phyloP scores from a whole-genome alignment of 2,113 vertebrate species.

The Malurus cyaneus region DNA sequence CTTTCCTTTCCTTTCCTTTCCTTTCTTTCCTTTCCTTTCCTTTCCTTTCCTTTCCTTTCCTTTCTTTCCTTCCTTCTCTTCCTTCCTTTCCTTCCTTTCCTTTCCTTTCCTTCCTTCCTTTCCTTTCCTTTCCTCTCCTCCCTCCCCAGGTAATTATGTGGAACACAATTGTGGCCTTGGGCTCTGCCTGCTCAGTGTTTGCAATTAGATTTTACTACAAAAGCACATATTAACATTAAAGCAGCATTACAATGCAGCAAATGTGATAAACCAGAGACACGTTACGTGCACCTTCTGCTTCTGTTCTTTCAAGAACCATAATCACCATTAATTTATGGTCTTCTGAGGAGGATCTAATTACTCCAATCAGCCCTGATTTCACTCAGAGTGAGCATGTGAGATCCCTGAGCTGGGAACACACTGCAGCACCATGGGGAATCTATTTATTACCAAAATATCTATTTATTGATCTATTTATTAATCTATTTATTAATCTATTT shows the following conservation, averaged over 20 bases:
- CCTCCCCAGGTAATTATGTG: constrained; percentile 24
- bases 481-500: too few relatives aligned
- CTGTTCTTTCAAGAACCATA: constrained; percentile 32
- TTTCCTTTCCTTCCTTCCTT: too few relatives aligned
- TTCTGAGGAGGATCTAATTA: constrained; percentile 8
- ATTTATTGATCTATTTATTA: accelerated
- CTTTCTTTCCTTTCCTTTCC: too few relatives aligned
- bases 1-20: too few relatives aligned
- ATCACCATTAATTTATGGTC: constrained; percentile 51
- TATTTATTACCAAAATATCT: accelerated
- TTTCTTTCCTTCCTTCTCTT: too few relatives aligned
- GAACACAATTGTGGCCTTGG: constrained; percentile 27
- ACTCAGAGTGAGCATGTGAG: neutral
- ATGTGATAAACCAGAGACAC: constrained; percentile 17
- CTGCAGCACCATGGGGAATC: accelerated
- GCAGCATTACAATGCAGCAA: constrained; percentile 54
- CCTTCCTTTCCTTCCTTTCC: too few relatives aligned
- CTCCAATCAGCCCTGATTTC: neutral
- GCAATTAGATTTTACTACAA: constrained; percentile 51
- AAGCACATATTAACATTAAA: constrained; percentile 51
- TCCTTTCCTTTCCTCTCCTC: neutral
- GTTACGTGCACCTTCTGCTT: neutral
- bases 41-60: too few relatives aligned
- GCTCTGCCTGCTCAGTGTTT: constrained; percentile 50
- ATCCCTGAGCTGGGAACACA: neutral